Conservation (phyloP, 2,113 vertebrate species). For the Embiotoca jacksoni region DNA sequence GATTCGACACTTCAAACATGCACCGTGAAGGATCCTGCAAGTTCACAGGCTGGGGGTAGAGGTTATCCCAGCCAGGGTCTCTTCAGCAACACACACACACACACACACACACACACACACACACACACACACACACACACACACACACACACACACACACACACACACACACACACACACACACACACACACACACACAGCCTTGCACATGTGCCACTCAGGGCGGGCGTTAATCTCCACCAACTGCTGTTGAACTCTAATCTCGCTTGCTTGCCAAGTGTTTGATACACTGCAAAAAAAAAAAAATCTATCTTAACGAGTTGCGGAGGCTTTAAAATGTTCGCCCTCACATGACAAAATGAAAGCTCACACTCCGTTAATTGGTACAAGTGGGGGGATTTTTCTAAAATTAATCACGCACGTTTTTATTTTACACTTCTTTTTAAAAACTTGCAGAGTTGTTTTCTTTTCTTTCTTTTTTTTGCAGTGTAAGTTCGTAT, state of each 20-base stretch:
- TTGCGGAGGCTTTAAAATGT: conserved; percentile 8
- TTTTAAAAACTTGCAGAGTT: too few relatives aligned
- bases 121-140: conserved; percentile 64
- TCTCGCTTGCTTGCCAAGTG: conserved; percentile 62
- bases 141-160: conserved; percentile 27
- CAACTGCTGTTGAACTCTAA: conserved; percentile 75
- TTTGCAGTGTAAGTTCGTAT: conserved; percentile 17
- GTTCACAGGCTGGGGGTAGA: conserved; percentile 66
- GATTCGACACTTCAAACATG: conserved; percentile 62
- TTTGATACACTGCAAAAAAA: conserved; percentile 47
- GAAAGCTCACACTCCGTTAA: background rate
- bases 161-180: conserved; percentile 29
- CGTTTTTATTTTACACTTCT: too few relatives aligned
- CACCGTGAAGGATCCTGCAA: conserved; percentile 51
- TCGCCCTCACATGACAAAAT: background rate
- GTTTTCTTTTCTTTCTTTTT: background rate
- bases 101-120: too few relatives aligned
- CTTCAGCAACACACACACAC: conserved; percentile 69
- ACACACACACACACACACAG: conserved; percentile 31
- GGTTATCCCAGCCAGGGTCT: conserved; percentile 69
- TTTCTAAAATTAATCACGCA: background rate
- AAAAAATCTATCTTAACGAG: conserved; percentile 26
- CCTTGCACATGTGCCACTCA: conserved; percentile 38
- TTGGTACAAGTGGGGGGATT: background rate
- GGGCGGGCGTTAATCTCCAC: conserved; percentile 69